Percentiles rank a stretch among this genome's conserved stretches.
Conservation (phyloP, 2,113 vertebrate genomes). For the Canis aureus region DNA sequence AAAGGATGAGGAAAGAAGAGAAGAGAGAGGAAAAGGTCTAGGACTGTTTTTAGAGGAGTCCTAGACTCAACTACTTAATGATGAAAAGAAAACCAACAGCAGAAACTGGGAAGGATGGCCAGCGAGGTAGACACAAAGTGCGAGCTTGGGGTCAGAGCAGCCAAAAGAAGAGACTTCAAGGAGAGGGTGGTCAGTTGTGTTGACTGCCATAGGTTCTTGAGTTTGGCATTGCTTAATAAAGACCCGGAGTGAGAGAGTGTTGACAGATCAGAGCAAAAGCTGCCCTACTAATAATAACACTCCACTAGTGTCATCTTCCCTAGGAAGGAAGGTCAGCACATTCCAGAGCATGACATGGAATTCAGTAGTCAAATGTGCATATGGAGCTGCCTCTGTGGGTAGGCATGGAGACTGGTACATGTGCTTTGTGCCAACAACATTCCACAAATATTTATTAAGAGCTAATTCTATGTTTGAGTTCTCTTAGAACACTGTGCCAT, state of each 20-base stretch:
- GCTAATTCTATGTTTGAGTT: neutral
- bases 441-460: neutral
- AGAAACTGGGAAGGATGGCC: neutral
- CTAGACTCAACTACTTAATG: neutral
- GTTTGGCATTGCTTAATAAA: neutral
- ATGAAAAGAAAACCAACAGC: neutral
- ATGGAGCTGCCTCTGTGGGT: neutral
- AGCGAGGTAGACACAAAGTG: neutral
- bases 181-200: too few species aligned
- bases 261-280: neutral
- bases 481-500: neutral
- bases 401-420: neutral
- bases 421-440: neutral
- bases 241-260: neutral
- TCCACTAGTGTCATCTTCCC: neutral
- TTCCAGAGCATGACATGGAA: neutral
- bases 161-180: neutral
- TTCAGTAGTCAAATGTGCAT: neutral
- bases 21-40: neutral
- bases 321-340: conserved; percentile 8
- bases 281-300: neutral
- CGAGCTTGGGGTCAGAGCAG: neutral
- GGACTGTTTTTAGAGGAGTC: neutral
- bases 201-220: neutral
- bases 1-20: neutral